Conservation (phyloP, 2,888 invertebrate genomes). For the Drosophila tanythrix region DNA sequence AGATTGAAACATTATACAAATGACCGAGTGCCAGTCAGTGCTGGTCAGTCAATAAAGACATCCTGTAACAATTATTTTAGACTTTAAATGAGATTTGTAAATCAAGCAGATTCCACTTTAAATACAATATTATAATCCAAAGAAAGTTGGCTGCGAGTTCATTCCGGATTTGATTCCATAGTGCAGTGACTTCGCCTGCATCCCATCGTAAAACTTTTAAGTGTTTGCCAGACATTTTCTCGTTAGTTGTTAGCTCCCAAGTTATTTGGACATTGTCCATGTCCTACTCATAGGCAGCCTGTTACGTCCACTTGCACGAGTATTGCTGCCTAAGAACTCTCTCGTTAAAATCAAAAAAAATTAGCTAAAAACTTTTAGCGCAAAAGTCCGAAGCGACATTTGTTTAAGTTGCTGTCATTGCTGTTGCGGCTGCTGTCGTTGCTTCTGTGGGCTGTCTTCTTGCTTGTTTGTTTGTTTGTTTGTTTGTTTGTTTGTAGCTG, state of each 20-base stretch:
- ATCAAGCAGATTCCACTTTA: neutral
- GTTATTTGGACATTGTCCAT: conserved; percentile 73
- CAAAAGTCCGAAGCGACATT: conserved; percentile 68
- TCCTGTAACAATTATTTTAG: neutral
- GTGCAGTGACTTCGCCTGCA: conserved; percentile 51
- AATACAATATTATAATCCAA: neutral
- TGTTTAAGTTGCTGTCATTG: conserved; percentile 62
- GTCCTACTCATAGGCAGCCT: conserved; percentile 38
- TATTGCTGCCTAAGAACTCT: conserved; percentile 58
- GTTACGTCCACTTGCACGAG: conserved; percentile 4
- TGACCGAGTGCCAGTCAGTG: neutral
- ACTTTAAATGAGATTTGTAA: neutral
- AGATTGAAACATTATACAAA: neutral
- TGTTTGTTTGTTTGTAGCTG: conserved; percentile 39
- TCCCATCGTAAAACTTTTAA: conserved; percentile 75
- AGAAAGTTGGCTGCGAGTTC: neutral
- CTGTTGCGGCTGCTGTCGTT: conserved; percentile 29
- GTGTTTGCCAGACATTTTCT: conserved; percentile 79
- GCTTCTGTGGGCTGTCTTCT: conserved; percentile 19
- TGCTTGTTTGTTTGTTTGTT: conserved; percentile 29
- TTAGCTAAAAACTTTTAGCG: conserved; percentile 71
- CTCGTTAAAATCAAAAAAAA: conserved; percentile 77
- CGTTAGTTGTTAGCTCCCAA: conserved; percentile 71
- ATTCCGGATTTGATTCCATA: conserved; percentile 23
- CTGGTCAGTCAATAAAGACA: neutral